Conservation (phyloP, 2,797 vertebrate genomes). For the Phrynocephalus vlangalii region DNA sequence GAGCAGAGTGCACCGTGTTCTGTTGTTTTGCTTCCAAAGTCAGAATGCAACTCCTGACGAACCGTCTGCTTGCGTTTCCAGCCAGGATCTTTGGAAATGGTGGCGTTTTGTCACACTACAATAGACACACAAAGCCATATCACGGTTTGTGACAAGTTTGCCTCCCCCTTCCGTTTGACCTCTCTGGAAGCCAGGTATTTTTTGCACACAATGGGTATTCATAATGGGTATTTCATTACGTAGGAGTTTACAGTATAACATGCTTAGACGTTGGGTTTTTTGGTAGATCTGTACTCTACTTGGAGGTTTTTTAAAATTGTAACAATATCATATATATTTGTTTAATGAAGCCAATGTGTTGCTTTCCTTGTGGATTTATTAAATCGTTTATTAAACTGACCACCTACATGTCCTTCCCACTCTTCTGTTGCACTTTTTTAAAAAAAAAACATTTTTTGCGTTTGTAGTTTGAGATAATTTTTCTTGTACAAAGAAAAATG, state of each 20-base stretch:
- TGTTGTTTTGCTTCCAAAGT: constrained; percentile 48
- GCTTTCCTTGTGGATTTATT: constrained; percentile 79
- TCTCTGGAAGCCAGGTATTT: constrained; percentile 64
- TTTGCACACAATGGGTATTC: constrained; percentile 75
- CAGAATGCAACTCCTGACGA: constrained; percentile 30
- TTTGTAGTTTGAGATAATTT: background rate
- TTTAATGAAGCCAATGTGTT: constrained; percentile 73
- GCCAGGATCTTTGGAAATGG: constrained; percentile 49
- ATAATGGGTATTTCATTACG: constrained; percentile 73
- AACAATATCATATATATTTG: constrained; percentile 76
- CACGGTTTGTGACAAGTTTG: constrained; percentile 54
- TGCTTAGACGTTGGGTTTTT: constrained; percentile 73
- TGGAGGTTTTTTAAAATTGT: constrained; percentile 74
- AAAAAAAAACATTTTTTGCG: background rate
- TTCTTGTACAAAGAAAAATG: too few species aligned
- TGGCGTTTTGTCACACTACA: constrained; percentile 55
- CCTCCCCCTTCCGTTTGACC: constrained; percentile 61
- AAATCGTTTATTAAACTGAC: constrained; percentile 71
- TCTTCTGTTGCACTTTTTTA: background rate
- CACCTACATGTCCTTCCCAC: constrained; percentile 48
- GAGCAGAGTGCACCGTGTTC: constrained; percentile 48
- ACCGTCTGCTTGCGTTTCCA: constrained; percentile 12
- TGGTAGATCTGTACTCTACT: constrained; percentile 75
- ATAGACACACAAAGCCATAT: constrained; percentile 76
- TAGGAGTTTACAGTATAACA: constrained; percentile 68